These are phyloP conservation scores for Opisthograptis luteolata DNA, from an alignment of 2,888 invertebrate genomes.

Conservation along the genomic window DNA sequence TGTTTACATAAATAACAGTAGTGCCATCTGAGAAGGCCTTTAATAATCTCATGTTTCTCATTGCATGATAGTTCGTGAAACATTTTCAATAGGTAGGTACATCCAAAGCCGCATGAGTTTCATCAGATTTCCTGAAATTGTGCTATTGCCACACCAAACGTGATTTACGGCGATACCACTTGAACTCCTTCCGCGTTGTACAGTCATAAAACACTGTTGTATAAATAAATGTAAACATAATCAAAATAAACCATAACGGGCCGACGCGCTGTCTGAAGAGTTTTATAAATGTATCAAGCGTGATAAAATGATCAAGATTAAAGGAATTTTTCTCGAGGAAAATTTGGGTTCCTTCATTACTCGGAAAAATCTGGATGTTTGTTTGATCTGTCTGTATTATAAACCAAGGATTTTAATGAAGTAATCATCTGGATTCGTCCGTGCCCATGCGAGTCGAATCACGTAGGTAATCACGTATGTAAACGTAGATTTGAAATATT, in stretches of 20 bases:
- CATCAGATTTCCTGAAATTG: constrained; percentile 5
- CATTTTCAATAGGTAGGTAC: too few species aligned
- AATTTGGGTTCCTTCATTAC: constrained; percentile 31
- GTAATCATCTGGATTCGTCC: background rate
- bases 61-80: too few species aligned
- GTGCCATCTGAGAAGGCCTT: too few species aligned
- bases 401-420: background rate
- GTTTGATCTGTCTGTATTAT: constrained; percentile 11
- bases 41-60: too few species aligned
- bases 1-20: too few species aligned
- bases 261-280: constrained; percentile 66
- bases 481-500: too few species aligned
- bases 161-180: constrained; percentile 20
- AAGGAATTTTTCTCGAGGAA: constrained; percentile 26
- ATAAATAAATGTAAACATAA: constrained; percentile 46
- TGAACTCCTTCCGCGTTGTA: constrained; percentile 6
- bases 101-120: background rate
- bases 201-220: constrained; percentile 30
- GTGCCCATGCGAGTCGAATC: background rate
- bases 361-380: constrained; percentile 21
- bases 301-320: constrained; percentile 31
- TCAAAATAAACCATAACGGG: constrained; percentile 36
- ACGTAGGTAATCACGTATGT: background rate
- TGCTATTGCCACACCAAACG: constrained; percentile 8
- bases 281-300: constrained; percentile 46